These are phyloP conservation scores for Amniataba percoides DNA, from an alignment of 2,797 vertebrate species.

Conservation along the genomic window DNA sequence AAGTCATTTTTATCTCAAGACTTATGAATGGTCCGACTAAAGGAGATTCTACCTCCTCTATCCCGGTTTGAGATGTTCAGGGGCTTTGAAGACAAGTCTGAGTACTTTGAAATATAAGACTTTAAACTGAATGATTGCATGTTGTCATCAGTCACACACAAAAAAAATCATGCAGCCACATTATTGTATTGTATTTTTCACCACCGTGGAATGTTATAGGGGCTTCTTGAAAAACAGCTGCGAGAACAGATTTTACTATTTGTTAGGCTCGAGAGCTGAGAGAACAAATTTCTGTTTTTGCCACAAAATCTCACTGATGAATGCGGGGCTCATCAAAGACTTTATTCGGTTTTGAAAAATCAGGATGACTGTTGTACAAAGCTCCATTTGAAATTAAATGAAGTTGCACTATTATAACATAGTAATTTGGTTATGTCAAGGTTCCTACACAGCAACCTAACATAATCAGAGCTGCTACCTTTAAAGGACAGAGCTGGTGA, in stretches of 20 bases:
- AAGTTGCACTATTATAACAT: constrained; percentile 6
- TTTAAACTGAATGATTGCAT: constrained; percentile 47
- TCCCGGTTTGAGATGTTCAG: background rate
- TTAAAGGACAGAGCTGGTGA: background rate
- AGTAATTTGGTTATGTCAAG: background rate
- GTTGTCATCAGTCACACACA: constrained; percentile 35
- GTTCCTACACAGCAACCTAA: background rate
- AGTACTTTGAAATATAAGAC: constrained; percentile 9
- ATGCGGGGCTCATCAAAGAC: background rate
- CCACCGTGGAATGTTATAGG: constrained; percentile 37
- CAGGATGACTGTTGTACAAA: background rate
- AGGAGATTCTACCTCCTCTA: constrained; percentile 48
- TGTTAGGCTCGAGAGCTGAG: constrained; percentile 10
- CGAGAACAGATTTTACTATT: constrained; percentile 19
- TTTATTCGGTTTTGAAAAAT: constrained; percentile 16
- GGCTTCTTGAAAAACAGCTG: constrained; percentile 5
- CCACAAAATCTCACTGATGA: constrained; percentile 22
- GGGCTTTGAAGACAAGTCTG: background rate
- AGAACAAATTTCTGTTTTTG: constrained; percentile 29
- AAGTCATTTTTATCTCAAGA: constrained; percentile 44
- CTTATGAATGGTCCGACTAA: constrained; percentile 17
- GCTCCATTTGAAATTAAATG: constrained; percentile 8
- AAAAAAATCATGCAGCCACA: constrained; percentile 23
- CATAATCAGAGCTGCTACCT: background rate
- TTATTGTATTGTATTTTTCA: constrained; percentile 42